Conservation (phyloP, 1,140 invertebrate species). For the Chironomus tepperi region DNA sequence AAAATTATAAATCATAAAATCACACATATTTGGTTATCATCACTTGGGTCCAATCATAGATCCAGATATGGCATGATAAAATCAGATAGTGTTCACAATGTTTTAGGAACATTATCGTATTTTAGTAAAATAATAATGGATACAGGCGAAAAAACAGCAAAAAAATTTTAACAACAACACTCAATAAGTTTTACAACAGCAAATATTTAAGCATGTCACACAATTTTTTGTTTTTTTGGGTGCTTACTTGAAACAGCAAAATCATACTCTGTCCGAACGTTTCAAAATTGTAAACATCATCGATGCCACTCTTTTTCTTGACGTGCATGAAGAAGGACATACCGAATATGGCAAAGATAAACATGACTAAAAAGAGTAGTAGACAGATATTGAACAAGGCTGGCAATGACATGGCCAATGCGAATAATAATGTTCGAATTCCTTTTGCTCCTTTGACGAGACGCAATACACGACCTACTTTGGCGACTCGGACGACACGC, state of each 20-base stretch:
- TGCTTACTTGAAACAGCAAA: constrained; percentile 82
- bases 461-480: constrained; percentile 92
- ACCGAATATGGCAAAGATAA: constrained; percentile 98
- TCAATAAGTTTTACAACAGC: background rate
- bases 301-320: constrained; percentile 83
- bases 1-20: too few relatives aligned
- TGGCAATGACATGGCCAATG: constrained; percentile 94
- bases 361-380: constrained; percentile 96
- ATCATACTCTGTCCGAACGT: constrained; percentile 99
- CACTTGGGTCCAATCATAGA: too few relatives aligned
- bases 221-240: background rate
- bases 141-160: background rate
- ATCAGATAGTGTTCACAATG: too few relatives aligned
- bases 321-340: constrained; percentile 99
- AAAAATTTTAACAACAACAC: constrained; percentile 1
- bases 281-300: constrained; percentile 97
- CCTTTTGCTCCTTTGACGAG: constrained; percentile 96
- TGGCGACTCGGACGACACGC: constrained; percentile 93
- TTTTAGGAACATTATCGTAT: background rate
- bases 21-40: too few relatives aligned
- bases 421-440: constrained; percentile 92
- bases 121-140: background rate
- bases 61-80: too few relatives aligned
- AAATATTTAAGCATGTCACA: background rate
- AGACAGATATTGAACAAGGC: constrained; percentile 98